Evolutionary conservation across 2,113 vertebrate species (phyloP), one percentile per base, ranked within the genome.

Genomic region (Lophura nycthemera): DNA sequence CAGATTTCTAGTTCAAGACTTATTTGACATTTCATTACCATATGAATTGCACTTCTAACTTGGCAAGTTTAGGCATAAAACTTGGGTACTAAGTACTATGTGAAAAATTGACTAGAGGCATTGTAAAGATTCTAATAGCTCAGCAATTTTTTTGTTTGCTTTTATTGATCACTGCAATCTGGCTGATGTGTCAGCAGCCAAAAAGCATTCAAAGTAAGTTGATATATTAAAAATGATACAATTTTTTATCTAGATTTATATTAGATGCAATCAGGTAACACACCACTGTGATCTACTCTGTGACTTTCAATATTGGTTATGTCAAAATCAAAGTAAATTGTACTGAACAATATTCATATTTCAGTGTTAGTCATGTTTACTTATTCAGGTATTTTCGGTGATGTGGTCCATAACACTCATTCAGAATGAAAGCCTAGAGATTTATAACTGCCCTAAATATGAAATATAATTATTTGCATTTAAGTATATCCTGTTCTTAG

Each of bases 241-340:
- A 50, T 36, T 80, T 94, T 96, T 97, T 89, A 89, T 94, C 38
- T 92, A 88, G 83, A 94, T 97, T 96, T 94, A 91, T 96, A 89
- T 89, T 83, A 89, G 66, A 65, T 87, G 22, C 60, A 93, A 91
- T 84, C 65, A 84, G 65, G 52, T 95, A 73, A 90, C 85, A 91
- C 13, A 86, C 52, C 64, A 81, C 63, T 56, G 20, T 90, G 73
- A 86, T 97, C 65, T 94, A 82, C 66, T 67, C 64, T 91, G 86
- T 92, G 81, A 95, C 73, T 80, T 92, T 79, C 43, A 74, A 93
- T 91, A 95, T 42, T 80, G 80, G 45, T 94, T 93, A 84, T 93
- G 64, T 95, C 72, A 97, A 96, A 97, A 97, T 96, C 69, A 96
- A 96, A 96, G 94, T 60, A 96, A 96, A 92, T 96, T 89, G 21